Conservation (phyloP, 2,797 vertebrate species). For the Acropternis orthonyx region DNA sequence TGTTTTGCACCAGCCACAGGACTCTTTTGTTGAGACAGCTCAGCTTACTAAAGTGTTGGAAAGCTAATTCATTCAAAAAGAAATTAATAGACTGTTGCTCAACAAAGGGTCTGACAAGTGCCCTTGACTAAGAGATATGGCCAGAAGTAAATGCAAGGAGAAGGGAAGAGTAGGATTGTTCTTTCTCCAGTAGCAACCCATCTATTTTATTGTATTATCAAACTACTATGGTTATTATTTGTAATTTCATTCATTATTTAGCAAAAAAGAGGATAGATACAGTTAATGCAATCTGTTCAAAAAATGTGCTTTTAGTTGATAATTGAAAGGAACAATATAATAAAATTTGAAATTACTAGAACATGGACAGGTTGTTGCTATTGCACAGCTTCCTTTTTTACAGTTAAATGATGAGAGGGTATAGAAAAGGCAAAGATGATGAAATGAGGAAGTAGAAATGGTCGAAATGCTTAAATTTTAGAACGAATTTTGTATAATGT, state of each 20-base stretch:
- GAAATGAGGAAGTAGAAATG: background rate
- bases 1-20: background rate
- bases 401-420: background rate
- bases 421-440: background rate
- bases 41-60: background rate
- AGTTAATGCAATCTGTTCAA: background rate
- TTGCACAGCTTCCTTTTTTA: background rate
- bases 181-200: background rate
- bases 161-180: background rate
- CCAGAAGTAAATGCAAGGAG: background rate
- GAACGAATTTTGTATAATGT: background rate
- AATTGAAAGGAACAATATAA: background rate
- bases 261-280: background rate
- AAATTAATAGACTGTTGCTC: slow-evolving; percentile 5
- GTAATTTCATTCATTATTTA: background rate
- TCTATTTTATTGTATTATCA: background rate
- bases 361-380: background rate
- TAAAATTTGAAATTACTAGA: background rate
- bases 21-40: background rate
- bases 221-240: background rate
- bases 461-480: background rate
- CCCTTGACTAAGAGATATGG: background rate
- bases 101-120: background rate
- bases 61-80: background rate
- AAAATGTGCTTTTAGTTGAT: background rate